Base-by-base conservation (phyloP, 2,113 vertebrate genomes). In the Alouatta palliata region DNA sequence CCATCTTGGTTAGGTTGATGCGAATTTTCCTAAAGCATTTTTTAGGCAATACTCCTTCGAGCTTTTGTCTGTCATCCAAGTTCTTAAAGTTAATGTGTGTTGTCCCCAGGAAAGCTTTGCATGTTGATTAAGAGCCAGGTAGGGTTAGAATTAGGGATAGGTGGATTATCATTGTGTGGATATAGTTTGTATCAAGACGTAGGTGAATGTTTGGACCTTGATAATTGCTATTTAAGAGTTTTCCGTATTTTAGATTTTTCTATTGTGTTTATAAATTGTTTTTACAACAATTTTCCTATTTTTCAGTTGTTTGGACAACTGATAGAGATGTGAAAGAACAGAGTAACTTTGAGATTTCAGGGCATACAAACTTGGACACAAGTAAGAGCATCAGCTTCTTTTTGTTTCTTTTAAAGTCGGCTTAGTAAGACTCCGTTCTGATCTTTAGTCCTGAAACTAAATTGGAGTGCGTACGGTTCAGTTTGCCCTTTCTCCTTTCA, bases 281-380 rank as follows among this genome's bases (percentile, higher is more conserved):
- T 92, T 94, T 68, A 64, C 71, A 45, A 5, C 20, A 85, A 0
- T 84, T 88, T 89, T 95, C 19, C 14, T 84, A 30, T 77, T 58
- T 52, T 84, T 6, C 20, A 49, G 17, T 97, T 89, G 35, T 85
- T 91, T 90, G 21, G 73, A 61, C 35, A 96, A 35, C 25, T 94
- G 43, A 56, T 35, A 43, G 52, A 84, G 19, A 10, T 87, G 43
- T 90, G 45, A 95, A 95, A 84, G 20, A 87, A 68, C 20, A 68
- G 80, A 90, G 77, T 81, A 87, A 76, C 77, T 91, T 93, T 91
- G 90, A 84, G 58, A 90, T 87, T 77, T 93, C 95, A 87, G 56
- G 47, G 20, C 19, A 12, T 81, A 43, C 5, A 88, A 43, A 8
- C 79, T 93, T 90, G 73, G 13, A 58, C 12, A 47, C 73, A 56